These are phyloP conservation scores for Sebastes schlegelii DNA, from an alignment of 2,113 vertebrate species.

Conservation along the genomic window DNA sequence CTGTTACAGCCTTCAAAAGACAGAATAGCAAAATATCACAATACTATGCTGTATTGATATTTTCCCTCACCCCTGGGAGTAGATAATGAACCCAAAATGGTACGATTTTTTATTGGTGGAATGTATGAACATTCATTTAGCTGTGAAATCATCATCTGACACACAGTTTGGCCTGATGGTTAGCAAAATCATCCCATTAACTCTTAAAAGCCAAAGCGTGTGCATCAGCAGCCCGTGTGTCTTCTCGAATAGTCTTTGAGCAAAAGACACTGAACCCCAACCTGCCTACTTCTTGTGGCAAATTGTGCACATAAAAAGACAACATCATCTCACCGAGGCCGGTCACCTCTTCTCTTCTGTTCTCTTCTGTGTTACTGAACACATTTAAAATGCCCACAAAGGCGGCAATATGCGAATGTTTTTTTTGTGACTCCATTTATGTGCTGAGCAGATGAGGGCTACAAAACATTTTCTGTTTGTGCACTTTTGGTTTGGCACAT, in stretches of 20 bases:
- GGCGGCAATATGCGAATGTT: not conserved
- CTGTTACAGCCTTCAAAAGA: too few relatives aligned
- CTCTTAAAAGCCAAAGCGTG: too few relatives aligned
- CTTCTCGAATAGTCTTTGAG: too few relatives aligned
- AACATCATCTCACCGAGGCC: not conserved
- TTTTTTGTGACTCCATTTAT: slow-evolving; percentile 6
- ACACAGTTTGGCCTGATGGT: not conserved
- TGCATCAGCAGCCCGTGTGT: too few relatives aligned
- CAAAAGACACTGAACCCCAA: too few relatives aligned
- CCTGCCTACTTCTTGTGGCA: too few relatives aligned
- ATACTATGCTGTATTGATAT: too few relatives aligned
- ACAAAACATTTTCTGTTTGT: not conserved
- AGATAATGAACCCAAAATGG: not conserved
- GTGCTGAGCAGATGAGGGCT: not conserved
- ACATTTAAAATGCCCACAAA: not conserved
- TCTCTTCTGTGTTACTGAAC: slow-evolving; percentile 10
- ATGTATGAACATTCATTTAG: too few relatives aligned
- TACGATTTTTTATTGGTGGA: not conserved
- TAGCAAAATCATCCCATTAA: not conserved
- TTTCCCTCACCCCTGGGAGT: not conserved
- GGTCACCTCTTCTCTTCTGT: not conserved
- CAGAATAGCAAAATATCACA: too few relatives aligned
- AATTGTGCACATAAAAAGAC: slow-evolving; percentile 12
- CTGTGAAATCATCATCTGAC: too few relatives aligned
- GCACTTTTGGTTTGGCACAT: not conserved